Conservation (phyloP, 1,140 invertebrate species). For the Tenebrio molitor region DNA sequence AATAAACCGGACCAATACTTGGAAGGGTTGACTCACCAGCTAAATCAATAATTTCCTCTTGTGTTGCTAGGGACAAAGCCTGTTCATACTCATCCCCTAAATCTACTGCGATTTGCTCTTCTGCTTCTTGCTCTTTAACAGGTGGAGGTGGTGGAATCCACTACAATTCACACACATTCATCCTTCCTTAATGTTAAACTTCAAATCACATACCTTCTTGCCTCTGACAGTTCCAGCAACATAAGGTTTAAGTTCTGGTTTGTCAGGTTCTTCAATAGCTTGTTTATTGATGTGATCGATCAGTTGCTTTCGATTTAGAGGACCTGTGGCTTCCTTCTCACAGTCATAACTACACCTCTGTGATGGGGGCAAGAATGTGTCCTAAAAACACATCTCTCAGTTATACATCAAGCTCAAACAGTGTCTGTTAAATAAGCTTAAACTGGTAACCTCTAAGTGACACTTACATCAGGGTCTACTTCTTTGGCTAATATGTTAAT, state of each 20-base stretch:
- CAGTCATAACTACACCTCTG: constrained; percentile 97
- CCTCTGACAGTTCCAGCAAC: constrained; percentile 90
- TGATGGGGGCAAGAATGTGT: constrained; percentile 94
- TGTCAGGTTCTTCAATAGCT: constrained; percentile 96
- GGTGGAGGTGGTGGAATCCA: constrained; percentile 90
- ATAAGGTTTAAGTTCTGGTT: constrained; percentile 95
- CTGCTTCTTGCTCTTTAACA: constrained; percentile 82
- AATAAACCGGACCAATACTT: too few species aligned
- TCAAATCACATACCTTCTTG: constrained; percentile 80
- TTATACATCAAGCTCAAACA: neutral
- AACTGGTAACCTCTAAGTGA: neutral
- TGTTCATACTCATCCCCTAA: constrained; percentile 96
- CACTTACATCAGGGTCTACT: constrained; percentile 99
- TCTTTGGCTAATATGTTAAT: constrained; percentile 97
- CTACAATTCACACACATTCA: constrained; percentile 68
- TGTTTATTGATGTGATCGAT: constrained; percentile 98
- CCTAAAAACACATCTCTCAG: constrained; percentile 74
- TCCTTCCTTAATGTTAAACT: neutral
- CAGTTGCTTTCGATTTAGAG: constrained; percentile 94
- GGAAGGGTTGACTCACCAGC: constrained; percentile 93
- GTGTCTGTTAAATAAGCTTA: neutral
- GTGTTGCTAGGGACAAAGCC: constrained; percentile 90
- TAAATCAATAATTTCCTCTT: constrained; percentile 99
- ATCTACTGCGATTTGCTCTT: constrained; percentile 93
- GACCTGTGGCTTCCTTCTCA: constrained; percentile 94